Conservation (phyloP, 2,113 vertebrate species). For the Globicephala melas region DNA sequence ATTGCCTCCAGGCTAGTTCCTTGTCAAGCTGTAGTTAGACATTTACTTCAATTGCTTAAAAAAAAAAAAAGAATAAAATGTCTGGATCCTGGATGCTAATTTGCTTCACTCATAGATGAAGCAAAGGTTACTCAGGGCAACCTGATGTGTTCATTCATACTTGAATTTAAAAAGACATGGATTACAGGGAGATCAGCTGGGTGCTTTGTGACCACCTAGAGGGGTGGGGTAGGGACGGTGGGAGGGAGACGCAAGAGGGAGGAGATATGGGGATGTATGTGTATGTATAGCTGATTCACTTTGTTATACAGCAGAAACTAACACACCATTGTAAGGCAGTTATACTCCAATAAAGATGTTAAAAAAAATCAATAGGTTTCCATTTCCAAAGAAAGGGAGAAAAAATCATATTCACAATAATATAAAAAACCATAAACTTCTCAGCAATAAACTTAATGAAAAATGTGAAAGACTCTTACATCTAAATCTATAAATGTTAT, state of each 20-base stretch:
- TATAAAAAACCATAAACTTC: neutral
- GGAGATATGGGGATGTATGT: no score
- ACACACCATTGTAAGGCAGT: no score
- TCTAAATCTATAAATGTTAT: conserved; percentile 17
- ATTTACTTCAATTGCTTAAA: neutral
- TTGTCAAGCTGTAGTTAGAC: neutral
- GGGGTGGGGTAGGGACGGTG: no score
- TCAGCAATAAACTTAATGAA: neutral
- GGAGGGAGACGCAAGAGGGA: no score
- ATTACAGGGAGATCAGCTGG: neutral
- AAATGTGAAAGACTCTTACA: neutral
- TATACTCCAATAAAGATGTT: no score
- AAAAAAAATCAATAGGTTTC: neutral
- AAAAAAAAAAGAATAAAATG: neutral
- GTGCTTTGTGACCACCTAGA: no score
- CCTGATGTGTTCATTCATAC: neutral
- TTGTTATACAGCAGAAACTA: no score
- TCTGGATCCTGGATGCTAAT: neutral
- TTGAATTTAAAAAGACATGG: neutral
- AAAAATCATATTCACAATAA: neutral
- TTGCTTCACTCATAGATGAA: neutral
- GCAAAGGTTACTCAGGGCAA: neutral
- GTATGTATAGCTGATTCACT: no score
- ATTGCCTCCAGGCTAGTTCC: neutral
- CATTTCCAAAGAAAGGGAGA: neutral